Evolutionary conservation across 2,797 vertebrate genomes (phyloP).

Genomic region (Sebastes ruberrimus): DNA sequence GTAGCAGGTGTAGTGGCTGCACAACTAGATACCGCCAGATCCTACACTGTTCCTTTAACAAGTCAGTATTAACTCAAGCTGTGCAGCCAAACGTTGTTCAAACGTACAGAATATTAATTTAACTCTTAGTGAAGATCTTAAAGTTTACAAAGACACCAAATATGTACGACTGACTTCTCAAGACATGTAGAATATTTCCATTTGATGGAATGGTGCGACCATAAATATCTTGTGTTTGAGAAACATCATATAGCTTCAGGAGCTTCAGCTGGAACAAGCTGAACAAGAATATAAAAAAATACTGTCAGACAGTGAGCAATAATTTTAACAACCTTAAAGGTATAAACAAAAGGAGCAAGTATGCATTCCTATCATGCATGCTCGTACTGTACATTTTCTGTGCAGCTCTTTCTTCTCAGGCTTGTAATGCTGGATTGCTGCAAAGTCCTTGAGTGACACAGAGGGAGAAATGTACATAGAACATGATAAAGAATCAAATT

Average conservation of each 20-base stretch:
- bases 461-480: neutral
- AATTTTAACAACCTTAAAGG: neutral
- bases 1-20: too few relatives aligned
- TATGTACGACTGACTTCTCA: neutral
- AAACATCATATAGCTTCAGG: neutral
- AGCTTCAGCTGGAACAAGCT: neutral
- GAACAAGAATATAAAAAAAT: neutral
- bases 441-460: slow-evolving; percentile 47
- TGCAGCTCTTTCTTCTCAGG: neutral
- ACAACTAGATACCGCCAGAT: too few relatives aligned
- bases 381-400: neutral
- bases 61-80: neutral
- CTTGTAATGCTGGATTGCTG: slow-evolving; percentile 12
- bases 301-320: neutral
- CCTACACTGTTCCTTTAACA: too few relatives aligned
- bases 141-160: neutral
- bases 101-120: neutral
- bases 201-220: neutral
- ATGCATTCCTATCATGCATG: neutral
- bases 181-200: neutral
- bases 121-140: neutral
- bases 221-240: neutral
- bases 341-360: neutral
- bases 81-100: neutral
- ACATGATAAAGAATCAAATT: neutral